Percentiles rank a stretch among this genome's conserved stretches.
Evolutionary conservation across 2,888 invertebrate genomes (phyloP).

Genomic region (Malthinus flaveolus): DNA sequence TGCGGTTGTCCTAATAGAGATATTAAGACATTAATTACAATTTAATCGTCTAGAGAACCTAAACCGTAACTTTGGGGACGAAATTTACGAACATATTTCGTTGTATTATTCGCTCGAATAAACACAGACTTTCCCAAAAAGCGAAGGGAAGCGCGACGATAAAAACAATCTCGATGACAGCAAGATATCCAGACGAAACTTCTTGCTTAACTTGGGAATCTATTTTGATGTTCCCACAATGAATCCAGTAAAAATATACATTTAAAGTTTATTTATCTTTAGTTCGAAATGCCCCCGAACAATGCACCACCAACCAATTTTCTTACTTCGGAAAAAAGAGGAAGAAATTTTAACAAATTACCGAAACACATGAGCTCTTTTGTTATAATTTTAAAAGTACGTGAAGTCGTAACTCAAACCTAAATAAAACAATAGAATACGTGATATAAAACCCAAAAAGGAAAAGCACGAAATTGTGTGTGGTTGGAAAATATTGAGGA

Average conservation of each 20-base stretch:
- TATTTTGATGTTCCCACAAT: slow-evolving; percentile 3
- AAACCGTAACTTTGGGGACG: not conserved
- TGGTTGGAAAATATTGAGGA: no score
- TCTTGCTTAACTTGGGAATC: not conserved
- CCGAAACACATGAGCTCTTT: no score
- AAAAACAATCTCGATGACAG: slow-evolving; percentile 7
- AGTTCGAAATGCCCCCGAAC: no score
- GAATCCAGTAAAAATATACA: not conserved
- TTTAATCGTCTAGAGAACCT: slow-evolving; percentile 17
- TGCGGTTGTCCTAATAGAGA: slow-evolving; percentile 12
- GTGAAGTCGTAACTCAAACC: no score
- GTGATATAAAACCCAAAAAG: no score
- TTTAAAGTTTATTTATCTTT: no score
- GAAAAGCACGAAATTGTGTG: no score
- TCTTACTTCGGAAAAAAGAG: no score
- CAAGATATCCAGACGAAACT: slow-evolving; percentile 5
- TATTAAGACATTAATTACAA: slow-evolving; percentile 24
- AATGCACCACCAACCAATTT: no score
- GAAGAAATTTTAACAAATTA: no score
- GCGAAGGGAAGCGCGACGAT: slow-evolving; percentile 1
- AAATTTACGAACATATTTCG: slow-evolving; percentile 22
- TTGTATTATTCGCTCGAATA: slow-evolving; percentile 19
- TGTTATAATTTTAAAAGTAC: no score
- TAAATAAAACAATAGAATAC: no score
- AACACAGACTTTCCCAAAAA: slow-evolving; percentile 17